phyloP scores from a whole-genome alignment of 2,888 invertebrate genomes.

The Mythimna vitellina region DNA sequence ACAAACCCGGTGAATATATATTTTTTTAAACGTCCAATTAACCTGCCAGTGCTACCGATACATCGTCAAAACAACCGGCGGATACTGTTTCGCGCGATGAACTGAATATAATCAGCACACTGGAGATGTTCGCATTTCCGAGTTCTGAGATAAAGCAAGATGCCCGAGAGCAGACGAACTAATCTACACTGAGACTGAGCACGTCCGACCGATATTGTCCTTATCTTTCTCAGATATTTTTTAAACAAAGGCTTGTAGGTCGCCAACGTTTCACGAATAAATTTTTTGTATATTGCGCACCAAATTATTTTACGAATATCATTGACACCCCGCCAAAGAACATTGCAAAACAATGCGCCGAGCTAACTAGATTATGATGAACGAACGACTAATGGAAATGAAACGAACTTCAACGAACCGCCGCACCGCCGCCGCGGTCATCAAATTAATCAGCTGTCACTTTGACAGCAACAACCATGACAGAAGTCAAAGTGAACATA shows the following conservation, averaged over 20 bases:
- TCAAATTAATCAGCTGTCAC: constrained; percentile 17
- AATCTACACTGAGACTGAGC: constrained; percentile 92
- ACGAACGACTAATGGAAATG: constrained; percentile 7
- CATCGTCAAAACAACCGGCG: constrained; percentile 65
- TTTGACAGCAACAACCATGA: constrained; percentile 38
- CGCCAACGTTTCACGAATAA: constrained; percentile 25
- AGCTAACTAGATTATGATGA: constrained; percentile 1
- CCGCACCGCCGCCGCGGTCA: not conserved
- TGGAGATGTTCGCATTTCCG: constrained; percentile 75
- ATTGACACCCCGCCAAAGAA: constrained; percentile 55
- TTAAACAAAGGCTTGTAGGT: constrained; percentile 44
- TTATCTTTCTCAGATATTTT: constrained; percentile 62
- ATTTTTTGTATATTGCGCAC: constrained; percentile 46
- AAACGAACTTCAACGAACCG: constrained; percentile 1
- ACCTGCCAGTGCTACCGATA: constrained; percentile 58
- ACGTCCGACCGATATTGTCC: constrained; percentile 73
- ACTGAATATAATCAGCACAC: constrained; percentile 73
- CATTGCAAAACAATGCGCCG: constrained; percentile 56
- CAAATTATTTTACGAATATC: constrained; percentile 40
- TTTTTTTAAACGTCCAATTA: constrained; percentile 30
- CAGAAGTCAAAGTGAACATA: not conserved
- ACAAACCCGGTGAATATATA: constrained; percentile 33
- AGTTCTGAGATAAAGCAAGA: constrained; percentile 77
- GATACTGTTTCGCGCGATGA: constrained; percentile 71
- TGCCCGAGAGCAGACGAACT: constrained; percentile 83